phyloP scores from a whole-genome alignment of 2,113 vertebrate genomes.

The Labrus mixtus region DNA sequence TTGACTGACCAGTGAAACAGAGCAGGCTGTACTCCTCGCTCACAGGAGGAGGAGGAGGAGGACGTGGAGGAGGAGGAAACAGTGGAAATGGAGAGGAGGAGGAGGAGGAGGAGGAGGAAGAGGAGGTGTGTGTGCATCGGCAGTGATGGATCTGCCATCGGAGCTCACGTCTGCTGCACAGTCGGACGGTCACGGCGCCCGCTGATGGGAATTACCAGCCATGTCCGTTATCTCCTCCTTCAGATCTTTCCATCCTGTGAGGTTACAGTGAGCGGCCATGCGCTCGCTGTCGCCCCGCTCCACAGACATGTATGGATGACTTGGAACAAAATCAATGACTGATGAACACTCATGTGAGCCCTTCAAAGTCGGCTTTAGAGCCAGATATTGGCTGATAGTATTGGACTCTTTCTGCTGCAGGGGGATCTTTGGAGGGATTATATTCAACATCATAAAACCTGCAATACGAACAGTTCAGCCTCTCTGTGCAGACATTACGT shows the following conservation, averaged over 20 bases:
- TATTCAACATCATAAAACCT: conserved; percentile 25
- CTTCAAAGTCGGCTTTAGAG: neutral
- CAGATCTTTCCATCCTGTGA: conserved; percentile 61
- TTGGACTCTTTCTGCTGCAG: neutral
- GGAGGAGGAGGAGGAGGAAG: conserved; percentile 1
- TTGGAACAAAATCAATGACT: conserved; percentile 42
- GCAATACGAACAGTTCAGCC: neutral
- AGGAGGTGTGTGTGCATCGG: neutral
- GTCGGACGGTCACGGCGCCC: conserved; percentile 34
- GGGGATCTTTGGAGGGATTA: conserved; percentile 13
- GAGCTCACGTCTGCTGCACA: conserved; percentile 39
- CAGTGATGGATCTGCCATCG: conserved; percentile 60
- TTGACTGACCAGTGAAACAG: conserved; percentile 64
- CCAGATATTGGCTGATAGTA: conserved; percentile 1
- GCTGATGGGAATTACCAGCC: conserved; percentile 61
- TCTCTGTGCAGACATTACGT: neutral
- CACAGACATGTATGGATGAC: conserved; percentile 37
- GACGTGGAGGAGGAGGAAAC: neutral
- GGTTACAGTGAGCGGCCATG: conserved; percentile 44
- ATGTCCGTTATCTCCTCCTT: conserved; percentile 57
- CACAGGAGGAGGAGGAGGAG: conserved; percentile 1
- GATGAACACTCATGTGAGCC: conserved; percentile 31
- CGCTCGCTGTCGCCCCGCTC: conserved; percentile 1
- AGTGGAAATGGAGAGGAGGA: conserved; percentile 16
- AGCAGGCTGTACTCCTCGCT: conserved; percentile 20